A percentile compares a stretch with the other conserved stretches of the same genome.
Evolutionary conservation across 2,888 invertebrate genomes (phyloP).

Genomic region (Megalurothrips usitatus): DNA sequence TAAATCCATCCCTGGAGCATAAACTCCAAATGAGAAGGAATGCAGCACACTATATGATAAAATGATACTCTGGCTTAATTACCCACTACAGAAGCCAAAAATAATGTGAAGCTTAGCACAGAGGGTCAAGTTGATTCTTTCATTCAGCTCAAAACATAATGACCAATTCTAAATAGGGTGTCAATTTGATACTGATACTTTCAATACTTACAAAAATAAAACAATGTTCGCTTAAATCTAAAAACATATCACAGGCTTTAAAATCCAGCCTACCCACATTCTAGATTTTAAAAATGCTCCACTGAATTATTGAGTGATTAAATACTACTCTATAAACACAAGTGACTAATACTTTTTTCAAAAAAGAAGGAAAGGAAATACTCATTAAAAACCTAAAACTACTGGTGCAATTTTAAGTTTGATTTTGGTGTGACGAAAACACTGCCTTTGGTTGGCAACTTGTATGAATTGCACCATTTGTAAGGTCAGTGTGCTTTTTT

Average conservation of each 20-base stretch:
- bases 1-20: neutral
- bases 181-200: neutral
- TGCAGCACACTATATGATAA: neutral
- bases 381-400: too few species aligned
- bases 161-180: neutral
- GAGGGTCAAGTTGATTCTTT: neutral
- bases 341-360: neutral
- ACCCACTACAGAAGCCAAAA: neutral
- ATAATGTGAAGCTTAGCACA: neutral
- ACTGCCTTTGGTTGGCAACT: too few species aligned
- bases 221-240: neutral
- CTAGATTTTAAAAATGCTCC: neutral
- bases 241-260: conserved; percentile 13
- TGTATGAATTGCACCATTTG: too few species aligned
- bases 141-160: neutral
- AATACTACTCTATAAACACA: neutral
- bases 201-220: neutral
- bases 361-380: too few species aligned
- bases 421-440: too few species aligned
- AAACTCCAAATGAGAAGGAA: neutral
- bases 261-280: neutral
- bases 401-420: too few species aligned
- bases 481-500: too few species aligned
- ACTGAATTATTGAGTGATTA: neutral
- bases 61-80: neutral